A percentile compares a stretch with the other conserved stretches of the same genome.
Evolutionary conservation across 2,888 invertebrate species (phyloP).

Genomic region (Nemoura dubitans): DNA sequence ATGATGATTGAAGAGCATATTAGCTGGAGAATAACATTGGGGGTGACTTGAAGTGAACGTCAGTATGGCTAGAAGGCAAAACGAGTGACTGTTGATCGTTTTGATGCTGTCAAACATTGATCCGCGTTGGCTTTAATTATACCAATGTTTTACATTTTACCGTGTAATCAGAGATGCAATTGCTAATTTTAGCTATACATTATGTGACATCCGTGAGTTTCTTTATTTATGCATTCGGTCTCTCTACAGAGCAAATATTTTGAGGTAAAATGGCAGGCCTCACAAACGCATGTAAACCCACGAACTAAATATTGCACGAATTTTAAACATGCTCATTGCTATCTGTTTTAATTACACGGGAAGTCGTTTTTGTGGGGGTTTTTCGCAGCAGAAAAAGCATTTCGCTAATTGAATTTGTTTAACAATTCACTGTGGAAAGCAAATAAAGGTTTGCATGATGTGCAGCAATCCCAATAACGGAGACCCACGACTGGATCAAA

Average conservation of each 20-base stretch:
- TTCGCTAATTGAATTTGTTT: neutral
- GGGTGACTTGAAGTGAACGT: neutral
- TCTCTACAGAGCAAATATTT: neutral
- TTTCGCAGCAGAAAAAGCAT: neutral
- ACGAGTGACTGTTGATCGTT: neutral
- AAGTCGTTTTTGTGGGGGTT: neutral
- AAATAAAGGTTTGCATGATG: neutral
- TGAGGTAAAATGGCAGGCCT: neutral
- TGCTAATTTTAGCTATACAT: too few relatives aligned
- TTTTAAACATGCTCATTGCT: neutral
- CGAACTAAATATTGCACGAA: neutral
- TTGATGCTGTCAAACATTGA: neutral
- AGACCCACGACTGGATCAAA: neutral
- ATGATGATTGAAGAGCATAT: conserved; percentile 41
- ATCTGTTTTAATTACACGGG: neutral
- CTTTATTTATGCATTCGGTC: neutral
- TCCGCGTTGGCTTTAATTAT: neutral
- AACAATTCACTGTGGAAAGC: neutral
- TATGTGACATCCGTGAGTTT: neutral
- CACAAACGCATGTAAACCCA: neutral
- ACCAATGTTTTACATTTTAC: neutral
- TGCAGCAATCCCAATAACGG: neutral
- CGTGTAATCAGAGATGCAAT: neutral
- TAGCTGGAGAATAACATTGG: conserved; percentile 20
- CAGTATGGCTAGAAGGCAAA: neutral